Base-by-base conservation (phyloP, 1,140 invertebrate genomes). In the Cotesia vestalis region DNA sequence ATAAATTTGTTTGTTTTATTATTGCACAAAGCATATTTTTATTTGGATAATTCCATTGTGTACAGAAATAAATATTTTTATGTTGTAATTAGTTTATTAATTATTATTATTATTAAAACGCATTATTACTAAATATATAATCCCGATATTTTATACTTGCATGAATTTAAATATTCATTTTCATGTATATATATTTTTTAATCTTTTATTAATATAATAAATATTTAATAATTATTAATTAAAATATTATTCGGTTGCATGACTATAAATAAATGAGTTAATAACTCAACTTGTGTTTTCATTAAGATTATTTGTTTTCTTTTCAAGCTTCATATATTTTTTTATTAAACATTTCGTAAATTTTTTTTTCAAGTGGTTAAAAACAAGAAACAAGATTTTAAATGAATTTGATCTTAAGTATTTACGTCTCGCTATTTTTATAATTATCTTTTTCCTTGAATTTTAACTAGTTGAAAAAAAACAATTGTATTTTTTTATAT, bases 21-120 rank as follows among this genome's bases (percentile, higher is more conserved):
- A 60, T 76, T 83, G 80, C 74, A 85, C 79, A 75, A 75, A 82
- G 80, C 78, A 85, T 77, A 61, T 63, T 79, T 70, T 73, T 70
- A 80, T 85, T 84, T 87, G 84, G 85, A 86, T 87, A 80, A 75
- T 81, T 84, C 78, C 80, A 84, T 85, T 79, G 78, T 46, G 40
- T 87, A 86, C 84, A 86, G 82, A 85, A 85, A 83, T 85, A 84
- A 85, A 85, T 55, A 66, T 66, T 66, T 68, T 4, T 14, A 14
- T 14, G 12, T 55, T 3, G 72, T 84, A 84, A 83, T 86, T 83
- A 85, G 80, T 84, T 81, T 76, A 78, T 76, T 75, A 46, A 80
- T 82, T 80, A 27, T 27, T 27, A 27, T 27, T 27, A 27, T 27
- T 27, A 81, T 78, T 51, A 67, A 67, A 72, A 73, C 68, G 72